Conservation (phyloP, 2,113 vertebrate genomes). For the Anas platyrhynchos region DNA sequence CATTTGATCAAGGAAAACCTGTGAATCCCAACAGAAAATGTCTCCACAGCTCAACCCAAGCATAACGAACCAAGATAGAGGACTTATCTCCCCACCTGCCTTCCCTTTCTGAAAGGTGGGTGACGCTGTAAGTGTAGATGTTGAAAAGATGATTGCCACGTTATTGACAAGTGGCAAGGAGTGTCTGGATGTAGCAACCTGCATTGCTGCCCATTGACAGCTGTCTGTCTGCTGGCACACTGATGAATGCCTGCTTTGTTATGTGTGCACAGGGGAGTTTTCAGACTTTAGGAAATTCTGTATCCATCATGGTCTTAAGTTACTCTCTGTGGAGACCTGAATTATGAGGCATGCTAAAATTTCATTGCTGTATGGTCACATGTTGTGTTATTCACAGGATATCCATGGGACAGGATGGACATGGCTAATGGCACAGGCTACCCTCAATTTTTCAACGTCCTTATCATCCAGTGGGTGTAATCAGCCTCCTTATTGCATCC, state of each 20-base stretch:
- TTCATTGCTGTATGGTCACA: neutral
- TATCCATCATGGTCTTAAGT: neutral
- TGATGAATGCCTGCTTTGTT: neutral
- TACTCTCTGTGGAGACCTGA: neutral
- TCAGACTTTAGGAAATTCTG: neutral
- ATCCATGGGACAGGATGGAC: neutral
- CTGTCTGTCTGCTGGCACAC: neutral
- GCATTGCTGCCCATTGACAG: neutral
- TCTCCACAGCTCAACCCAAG: neutral
- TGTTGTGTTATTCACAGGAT: neutral
- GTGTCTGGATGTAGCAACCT: neutral
- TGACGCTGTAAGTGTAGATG: neutral
- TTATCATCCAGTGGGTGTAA: neutral
- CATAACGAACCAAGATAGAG: constrained; percentile 25
- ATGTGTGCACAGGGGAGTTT: neutral
- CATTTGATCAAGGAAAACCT: neutral
- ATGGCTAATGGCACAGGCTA: neutral
- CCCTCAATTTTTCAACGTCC: neutral
- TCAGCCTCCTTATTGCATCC: neutral
- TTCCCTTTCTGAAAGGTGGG: neutral
- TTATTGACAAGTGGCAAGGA: neutral
- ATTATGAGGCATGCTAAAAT: neutral
- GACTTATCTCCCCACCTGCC: neutral
- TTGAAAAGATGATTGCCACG: neutral
- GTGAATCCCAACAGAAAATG: constrained; percentile 10